These are phyloP conservation scores for Dendropsophus ebraccatus DNA, from an alignment of 2,113 vertebrate species.

Conservation along the genomic window DNA sequence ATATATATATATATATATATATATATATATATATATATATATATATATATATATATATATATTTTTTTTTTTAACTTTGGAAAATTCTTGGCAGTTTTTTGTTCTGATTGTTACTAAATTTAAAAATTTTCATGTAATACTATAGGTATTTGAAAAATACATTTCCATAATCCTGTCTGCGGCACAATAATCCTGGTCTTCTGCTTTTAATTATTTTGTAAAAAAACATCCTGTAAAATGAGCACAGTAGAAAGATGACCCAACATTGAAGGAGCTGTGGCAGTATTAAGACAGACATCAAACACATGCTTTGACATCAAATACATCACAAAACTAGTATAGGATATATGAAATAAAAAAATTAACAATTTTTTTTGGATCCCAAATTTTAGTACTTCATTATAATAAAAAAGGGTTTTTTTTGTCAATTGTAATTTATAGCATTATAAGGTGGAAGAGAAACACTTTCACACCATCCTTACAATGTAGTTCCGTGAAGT, in stretches of 20 bases:
- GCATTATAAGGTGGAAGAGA: neutral
- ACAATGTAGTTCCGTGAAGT: neutral
- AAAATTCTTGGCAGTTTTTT: conserved; percentile 5
- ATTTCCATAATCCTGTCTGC: neutral
- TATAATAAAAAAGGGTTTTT: conserved; percentile 22
- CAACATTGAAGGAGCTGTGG: conserved; percentile 31
- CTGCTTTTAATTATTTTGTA: neutral
- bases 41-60: too few species aligned
- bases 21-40: too few species aligned
- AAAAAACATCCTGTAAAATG: conserved; percentile 14
- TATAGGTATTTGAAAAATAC: neutral
- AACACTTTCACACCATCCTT: neutral
- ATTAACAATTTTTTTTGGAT: conserved; percentile 17
- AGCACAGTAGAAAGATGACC: conserved; percentile 4
- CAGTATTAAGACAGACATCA: conserved; percentile 37
- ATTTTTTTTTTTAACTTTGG: too few species aligned
- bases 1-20: too few species aligned
- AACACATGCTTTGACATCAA: conserved; percentile 40
- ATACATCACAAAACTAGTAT: conserved; percentile 22
- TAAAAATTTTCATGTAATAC: conserved; percentile 2
- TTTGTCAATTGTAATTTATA: neutral
- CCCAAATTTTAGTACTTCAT: conserved; percentile 50
- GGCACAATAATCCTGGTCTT: neutral
- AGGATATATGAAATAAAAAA: conserved; percentile 1
- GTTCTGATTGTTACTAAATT: neutral